Base-by-base conservation (phyloP, 2,797 vertebrate species). In the Hapalemur alaotrensis region DNA sequence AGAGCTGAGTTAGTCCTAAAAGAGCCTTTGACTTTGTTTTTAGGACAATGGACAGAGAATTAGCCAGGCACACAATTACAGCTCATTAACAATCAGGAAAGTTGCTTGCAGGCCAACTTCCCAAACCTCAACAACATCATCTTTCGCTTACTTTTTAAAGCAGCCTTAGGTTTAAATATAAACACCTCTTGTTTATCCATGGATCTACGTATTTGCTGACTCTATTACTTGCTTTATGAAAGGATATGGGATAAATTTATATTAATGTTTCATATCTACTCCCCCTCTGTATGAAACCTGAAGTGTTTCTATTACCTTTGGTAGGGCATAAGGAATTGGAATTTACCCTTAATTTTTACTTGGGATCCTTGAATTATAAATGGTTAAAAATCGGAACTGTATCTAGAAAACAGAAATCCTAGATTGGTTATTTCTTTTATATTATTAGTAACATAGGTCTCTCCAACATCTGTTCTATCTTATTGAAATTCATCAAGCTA, bases 1-100 rank as follows among this genome's bases (percentile, higher is more conserved):
- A 95, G 5, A 2, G 10, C 12, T 86, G 57, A 93, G 86, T 89
- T 87, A 57, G 14, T 93, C 79, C 82, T 88, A 89, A 97, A 93
- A 97, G 92, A 95, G 12, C 43, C 90, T 79, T 85, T 86, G 43
- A 76, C 93, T 96, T 88, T 52, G 0, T 95, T 97, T 98, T 97
- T 84, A 94, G 72, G 78, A 73, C 83, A 81, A 2, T 80, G 0
- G 89, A 84, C 69, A 96, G 92, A 69, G 70, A 98, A 97, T 97
- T 95, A 89, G 92, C 25, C 30, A 70, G 80, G 54, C 54, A 93
- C 79, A 63, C 13, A 95, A 87, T 98, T 98, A 95, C 35, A 97
- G 57, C 82, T 98, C 95, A 91, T 96, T 96, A 92, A 97, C 93
- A 98, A 70, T 95, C 96, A 96, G 93, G 94, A 95, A 80, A 97